phyloP scores from a whole-genome alignment of 2,888 invertebrate genomes.

The Drosophila rellima region DNA sequence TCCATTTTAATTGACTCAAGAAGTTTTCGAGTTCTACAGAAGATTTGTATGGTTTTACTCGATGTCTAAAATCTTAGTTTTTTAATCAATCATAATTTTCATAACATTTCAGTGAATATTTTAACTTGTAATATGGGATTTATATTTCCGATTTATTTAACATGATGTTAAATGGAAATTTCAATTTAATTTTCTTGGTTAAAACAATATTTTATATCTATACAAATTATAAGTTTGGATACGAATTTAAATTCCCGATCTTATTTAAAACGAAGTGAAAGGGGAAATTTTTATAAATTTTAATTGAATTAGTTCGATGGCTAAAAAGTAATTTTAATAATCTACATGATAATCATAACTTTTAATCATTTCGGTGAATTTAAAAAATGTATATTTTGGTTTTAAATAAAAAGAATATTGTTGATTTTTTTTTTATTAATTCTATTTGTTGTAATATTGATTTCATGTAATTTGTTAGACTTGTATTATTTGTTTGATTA shows the following conservation, averaged over 20 bases:
- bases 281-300: not conserved
- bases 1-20: no score
- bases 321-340: not conserved
- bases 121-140: no score
- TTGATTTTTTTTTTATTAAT: not conserved
- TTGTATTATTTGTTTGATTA: not conserved
- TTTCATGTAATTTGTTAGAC: not conserved
- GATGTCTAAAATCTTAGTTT: not conserved
- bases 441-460: not conserved
- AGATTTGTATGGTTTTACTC: not conserved
- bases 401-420: not conserved
- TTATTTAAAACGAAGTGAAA: not conserved
- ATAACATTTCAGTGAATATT: no score
- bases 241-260: not conserved
- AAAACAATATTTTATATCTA: no score
- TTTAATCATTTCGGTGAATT: not conserved
- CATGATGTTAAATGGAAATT: no score
- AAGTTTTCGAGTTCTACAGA: not conserved
- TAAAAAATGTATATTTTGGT: not conserved
- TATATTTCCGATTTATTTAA: no score
- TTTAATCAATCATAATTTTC: no score
- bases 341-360: not conserved
- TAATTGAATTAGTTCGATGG: not conserved
- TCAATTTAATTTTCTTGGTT: no score
- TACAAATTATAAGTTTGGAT: no score